Evolutionary conservation across 1,140 invertebrate genomes (phyloP).

Genomic region (Lerema accius): DNA sequence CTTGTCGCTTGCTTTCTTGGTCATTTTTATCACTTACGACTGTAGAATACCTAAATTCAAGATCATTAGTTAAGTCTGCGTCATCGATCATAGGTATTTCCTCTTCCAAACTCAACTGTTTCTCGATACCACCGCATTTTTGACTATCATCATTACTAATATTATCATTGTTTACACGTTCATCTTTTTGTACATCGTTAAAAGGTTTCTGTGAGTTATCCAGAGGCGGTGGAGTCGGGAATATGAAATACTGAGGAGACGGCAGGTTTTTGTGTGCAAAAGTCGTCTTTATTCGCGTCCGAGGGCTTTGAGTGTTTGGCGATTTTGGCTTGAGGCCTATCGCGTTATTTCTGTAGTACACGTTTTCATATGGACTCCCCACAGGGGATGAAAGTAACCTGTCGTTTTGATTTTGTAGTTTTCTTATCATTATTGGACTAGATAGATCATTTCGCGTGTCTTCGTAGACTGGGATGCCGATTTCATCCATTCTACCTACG

Average conservation of each 20-base stretch:
- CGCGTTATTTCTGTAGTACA: constrained; percentile 67
- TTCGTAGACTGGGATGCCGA: constrained; percentile 71
- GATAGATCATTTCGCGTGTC: constrained; percentile 70
- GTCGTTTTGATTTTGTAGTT: constrained; percentile 62
- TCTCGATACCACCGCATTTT: constrained; percentile 73
- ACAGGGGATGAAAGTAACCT: constrained; percentile 51
- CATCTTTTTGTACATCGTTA: constrained; percentile 30
- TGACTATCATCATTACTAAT: constrained; percentile 15
- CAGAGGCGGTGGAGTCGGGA: constrained; percentile 70
- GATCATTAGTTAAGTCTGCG: constrained; percentile 70
- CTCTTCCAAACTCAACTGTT: constrained; percentile 79
- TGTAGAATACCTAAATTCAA: constrained; percentile 78
- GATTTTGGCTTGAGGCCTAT: constrained; percentile 79
- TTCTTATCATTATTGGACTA: constrained; percentile 78
- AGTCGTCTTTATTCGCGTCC: constrained; percentile 86
- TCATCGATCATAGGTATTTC: constrained; percentile 83
- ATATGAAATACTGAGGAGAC: constrained; percentile 79
- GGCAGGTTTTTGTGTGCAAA: constrained; percentile 78
- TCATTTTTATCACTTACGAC: constrained; percentile 61
- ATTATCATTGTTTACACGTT: constrained; percentile 31
- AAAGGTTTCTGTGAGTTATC: constrained; percentile 54
- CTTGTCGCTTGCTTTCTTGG: constrained; percentile 37
- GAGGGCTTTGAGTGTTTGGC: constrained; percentile 81
- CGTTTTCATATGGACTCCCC: constrained; percentile 83
- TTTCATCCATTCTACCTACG: constrained; percentile 74